Evolutionary conservation across 2,113 vertebrate genomes (phyloP).

Genomic region (Serinus canaria): DNA sequence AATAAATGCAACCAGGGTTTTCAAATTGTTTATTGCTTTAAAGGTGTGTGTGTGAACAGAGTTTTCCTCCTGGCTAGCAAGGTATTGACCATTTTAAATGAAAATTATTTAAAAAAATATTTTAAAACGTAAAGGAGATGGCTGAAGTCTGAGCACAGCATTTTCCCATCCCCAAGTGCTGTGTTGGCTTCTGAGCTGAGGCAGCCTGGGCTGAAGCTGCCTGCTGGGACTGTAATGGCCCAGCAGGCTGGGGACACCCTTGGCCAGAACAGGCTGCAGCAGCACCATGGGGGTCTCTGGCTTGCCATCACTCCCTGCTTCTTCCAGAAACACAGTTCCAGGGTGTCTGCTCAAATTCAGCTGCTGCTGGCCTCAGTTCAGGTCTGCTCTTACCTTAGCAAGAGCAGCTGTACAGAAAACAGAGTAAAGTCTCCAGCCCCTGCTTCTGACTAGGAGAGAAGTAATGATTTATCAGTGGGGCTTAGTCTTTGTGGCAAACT

Average conservation of each 20-base stretch:
- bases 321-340: background rate
- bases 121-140: background rate
- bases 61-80: background rate
- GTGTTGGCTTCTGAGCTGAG: background rate
- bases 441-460: background rate
- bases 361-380: background rate
- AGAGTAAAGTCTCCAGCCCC: background rate
- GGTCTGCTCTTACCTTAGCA: background rate
- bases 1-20: background rate
- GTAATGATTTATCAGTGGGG: background rate
- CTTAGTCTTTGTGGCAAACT: background rate
- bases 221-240: background rate
- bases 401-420: background rate
- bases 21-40: background rate
- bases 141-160: background rate
- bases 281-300: fast-evolving
- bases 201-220: background rate
- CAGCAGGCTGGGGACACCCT: background rate
- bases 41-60: background rate
- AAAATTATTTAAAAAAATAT: background rate
- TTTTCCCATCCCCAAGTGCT: fast-evolving
- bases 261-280: background rate
- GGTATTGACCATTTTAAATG: background rate
- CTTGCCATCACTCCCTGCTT: background rate
- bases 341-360: background rate